phyloP scores from a whole-genome alignment of 2,113 vertebrate species.

The Agapornis roseicollis region DNA sequence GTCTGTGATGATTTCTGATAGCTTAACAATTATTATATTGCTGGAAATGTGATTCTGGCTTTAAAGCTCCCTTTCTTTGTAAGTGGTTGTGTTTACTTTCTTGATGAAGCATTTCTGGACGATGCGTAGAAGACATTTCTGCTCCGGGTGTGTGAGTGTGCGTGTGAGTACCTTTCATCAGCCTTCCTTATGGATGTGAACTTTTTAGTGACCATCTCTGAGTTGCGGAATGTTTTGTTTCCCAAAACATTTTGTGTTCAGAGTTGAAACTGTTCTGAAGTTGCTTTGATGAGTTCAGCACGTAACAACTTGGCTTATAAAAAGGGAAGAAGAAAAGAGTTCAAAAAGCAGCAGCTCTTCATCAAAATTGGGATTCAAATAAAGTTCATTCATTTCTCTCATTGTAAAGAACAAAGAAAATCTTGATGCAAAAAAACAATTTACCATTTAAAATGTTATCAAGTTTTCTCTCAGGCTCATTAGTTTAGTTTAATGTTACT shows the following conservation, averaged over 20 bases:
- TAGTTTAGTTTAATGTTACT: neutral
- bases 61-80: constrained; percentile 56
- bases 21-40: constrained; percentile 34
- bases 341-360: neutral
- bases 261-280: neutral
- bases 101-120: constrained; percentile 65
- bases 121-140: constrained; percentile 9
- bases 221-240: constrained; percentile 23
- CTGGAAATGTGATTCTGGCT: constrained; percentile 64
- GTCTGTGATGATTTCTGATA: constrained; percentile 50
- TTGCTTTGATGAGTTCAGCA: neutral
- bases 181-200: neutral
- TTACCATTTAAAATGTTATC: neutral
- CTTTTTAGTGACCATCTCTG: neutral
- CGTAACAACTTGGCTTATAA: neutral
- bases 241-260: neutral
- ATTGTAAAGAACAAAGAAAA: neutral
- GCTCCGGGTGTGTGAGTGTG: neutral
- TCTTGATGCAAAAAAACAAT: neutral
- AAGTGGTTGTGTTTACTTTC: constrained; percentile 45
- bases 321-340: neutral
- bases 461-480: constrained; percentile 25
- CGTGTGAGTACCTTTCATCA: constrained; percentile 4
- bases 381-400: neutral
- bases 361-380: neutral